Base-by-base conservation (phyloP, 2,888 invertebrate species). In the Dichetophora obliterata region DNA sequence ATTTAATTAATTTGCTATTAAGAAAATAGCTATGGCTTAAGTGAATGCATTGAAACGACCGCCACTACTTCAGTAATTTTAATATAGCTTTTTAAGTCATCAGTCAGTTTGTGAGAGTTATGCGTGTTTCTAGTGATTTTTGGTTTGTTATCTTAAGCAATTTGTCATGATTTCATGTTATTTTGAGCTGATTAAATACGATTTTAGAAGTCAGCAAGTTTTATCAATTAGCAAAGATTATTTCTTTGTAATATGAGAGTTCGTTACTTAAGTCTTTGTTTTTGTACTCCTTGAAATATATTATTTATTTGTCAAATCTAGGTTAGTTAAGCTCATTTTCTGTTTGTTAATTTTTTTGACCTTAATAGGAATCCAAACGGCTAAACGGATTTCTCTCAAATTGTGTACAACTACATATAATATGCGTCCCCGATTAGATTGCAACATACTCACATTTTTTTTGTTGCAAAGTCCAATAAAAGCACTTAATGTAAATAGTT, bases 1-100 rank as follows among this genome's bases (percentile, higher is more conserved):
- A 73, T 73, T 73, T 73, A 73, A 73, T 73, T 61, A 73, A 73
- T 73, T 73, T 61, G 24, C n/a, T 27, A 59, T 73, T 73, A 73
- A 48, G 72, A 24, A 73, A 61, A 73, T 71, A 16, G 14, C 52
- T 52, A 6, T 34, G 34, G 8, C 22, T 52, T 31, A 31, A 19
- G 6, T 24, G 54, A 5, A 54, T 19, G 11, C n/a, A 9, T 31
- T 9, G 31, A 50, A 43, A 69, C 19, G 24, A 31, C 52, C 8
- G 43, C 22, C 11, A 5, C 14, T 14, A 9, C 37, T 37, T 14
- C 8, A 65, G n/a, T 19, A 43, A 34, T 34, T 66, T 37, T 37
- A 37, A 37, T 66, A 43, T 66, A n/a, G 37, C 19, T 3, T n/a
- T 22, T 27, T n/a, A 19, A 19, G 16, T 14, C 2, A 50, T 31